phyloP scores from a whole-genome alignment of 1,140 invertebrate genomes.

The Varroa destructor region DNA sequence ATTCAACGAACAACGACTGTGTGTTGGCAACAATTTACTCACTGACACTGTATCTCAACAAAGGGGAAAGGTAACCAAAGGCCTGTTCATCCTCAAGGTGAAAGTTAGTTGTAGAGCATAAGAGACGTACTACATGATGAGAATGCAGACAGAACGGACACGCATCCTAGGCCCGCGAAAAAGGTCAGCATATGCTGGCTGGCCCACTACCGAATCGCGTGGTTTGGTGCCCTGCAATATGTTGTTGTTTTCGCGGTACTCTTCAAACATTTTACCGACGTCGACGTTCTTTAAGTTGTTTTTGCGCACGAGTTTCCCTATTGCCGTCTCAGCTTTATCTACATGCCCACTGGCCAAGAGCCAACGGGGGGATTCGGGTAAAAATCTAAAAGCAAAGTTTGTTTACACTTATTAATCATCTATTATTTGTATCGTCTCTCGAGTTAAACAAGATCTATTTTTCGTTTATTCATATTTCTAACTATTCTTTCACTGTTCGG shows the following conservation, averaged over 20 bases:
- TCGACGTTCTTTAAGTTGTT: conserved; percentile 13
- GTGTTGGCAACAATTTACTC: not conserved
- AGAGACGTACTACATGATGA: conserved; percentile 20
- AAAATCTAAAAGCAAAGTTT: not conserved
- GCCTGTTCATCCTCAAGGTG: too few relatives aligned
- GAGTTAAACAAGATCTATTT: too few relatives aligned
- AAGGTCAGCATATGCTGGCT: conserved; percentile 6
- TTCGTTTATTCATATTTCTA: too few relatives aligned
- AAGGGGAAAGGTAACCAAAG: not conserved
- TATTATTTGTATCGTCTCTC: too few relatives aligned
- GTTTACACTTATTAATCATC: too few relatives aligned
- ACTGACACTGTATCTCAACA: not conserved
- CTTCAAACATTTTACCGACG: conserved; percentile 1
- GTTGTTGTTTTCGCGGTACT: not conserved
- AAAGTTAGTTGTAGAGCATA: too few relatives aligned
- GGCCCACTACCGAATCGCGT: not conserved
- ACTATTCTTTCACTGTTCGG: too few relatives aligned
- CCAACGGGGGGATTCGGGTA: conserved; percentile 22
- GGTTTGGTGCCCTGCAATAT: not conserved
- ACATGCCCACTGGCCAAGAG: conserved; percentile 2
- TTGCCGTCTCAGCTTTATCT: conserved; percentile 1
- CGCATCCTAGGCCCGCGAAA: conserved; percentile 13
- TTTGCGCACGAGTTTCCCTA: not conserved
- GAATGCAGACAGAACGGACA: not conserved
- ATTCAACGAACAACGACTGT: too few relatives aligned